These are phyloP conservation scores for Salvelinus namaycush DNA, from an alignment of 2,113 vertebrate genomes.

Conservation along the genomic window DNA sequence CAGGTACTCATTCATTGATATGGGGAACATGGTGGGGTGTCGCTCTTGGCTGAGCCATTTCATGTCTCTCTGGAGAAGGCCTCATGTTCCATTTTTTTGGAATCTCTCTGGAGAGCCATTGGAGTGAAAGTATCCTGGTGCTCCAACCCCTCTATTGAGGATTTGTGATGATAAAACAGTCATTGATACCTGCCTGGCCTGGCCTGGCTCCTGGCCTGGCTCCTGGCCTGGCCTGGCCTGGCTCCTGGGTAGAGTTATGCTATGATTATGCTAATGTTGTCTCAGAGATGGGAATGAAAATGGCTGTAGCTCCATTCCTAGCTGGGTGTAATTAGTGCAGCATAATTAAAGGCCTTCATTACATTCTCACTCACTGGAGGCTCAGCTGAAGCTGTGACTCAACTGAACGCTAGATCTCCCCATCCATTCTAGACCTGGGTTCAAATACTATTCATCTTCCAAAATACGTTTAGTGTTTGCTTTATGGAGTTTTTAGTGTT, in stretches of 20 bases:
- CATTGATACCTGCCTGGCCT: constrained; percentile 34
- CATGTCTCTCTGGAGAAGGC: not conserved
- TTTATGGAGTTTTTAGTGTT: too few relatives aligned
- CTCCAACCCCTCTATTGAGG: constrained; percentile 14
- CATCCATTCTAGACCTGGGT: too few relatives aligned
- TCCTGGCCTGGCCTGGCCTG: constrained; percentile 16
- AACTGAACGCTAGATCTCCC: constrained; percentile 19
- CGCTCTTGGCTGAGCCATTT: not conserved
- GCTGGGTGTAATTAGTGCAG: constrained; percentile 63
- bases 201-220: not conserved
- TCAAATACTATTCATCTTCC: too few relatives aligned
- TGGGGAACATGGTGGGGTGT: not conserved
- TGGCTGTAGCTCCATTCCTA: constrained; percentile 50
- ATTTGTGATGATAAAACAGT: not conserved
- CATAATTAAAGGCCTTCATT: constrained; percentile 68
- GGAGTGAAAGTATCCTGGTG: not conserved
- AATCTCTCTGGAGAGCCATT: not conserved
- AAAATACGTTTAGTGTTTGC: too few relatives aligned
- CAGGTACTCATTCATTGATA: not conserved
- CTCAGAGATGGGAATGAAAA: constrained; percentile 44
- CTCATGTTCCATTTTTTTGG: not conserved
- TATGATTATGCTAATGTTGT: constrained; percentile 21
- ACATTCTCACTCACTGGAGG: constrained; percentile 52
- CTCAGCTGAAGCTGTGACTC: constrained; percentile 31
- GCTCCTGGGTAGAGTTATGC: constrained; percentile 6